phyloP scores from a whole-genome alignment of 2,888 invertebrate species.

The Alloplasta piceator region DNA sequence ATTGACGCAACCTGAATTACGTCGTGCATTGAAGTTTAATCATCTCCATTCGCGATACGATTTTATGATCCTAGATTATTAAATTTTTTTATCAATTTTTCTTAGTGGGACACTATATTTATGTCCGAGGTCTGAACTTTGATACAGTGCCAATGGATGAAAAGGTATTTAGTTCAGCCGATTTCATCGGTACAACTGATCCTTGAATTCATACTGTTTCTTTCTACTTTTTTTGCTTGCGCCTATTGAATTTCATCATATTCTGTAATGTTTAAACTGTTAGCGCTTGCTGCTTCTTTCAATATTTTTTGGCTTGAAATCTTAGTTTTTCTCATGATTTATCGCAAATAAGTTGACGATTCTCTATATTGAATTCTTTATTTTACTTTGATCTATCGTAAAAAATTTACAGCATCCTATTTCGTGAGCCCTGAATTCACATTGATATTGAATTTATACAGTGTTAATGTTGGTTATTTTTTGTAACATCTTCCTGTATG shows the following conservation, averaged over 20 bases:
- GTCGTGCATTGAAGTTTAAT: background rate
- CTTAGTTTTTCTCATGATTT: too few relatives aligned
- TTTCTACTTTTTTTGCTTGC: conserved; percentile 7
- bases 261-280: too few relatives aligned
- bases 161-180: conserved; percentile 73
- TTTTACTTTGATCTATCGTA: too few relatives aligned
- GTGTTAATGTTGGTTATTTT: too few relatives aligned
- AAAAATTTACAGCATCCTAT: too few relatives aligned
- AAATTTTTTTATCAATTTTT: conserved; percentile 66
- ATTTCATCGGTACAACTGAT: conserved; percentile 53
- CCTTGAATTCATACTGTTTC: conserved; percentile 29
- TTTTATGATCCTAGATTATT: background rate
- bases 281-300: too few relatives aligned
- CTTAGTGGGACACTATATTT: conserved; percentile 72
- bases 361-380: too few relatives aligned
- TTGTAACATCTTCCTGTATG: too few relatives aligned
- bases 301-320: too few relatives aligned
- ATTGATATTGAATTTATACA: too few relatives aligned
- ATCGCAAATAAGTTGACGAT: too few relatives aligned
- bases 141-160: conserved; percentile 75
- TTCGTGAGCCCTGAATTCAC: too few relatives aligned
- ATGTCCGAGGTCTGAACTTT: conserved; percentile 70
- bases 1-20: conserved; percentile 23
- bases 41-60: conserved; percentile 1
- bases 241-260: background rate